A percentile compares a stretch with the other conserved stretches of the same genome.
Evolutionary conservation across 2,888 invertebrate genomes (phyloP).

Genomic region (Lochmaea capreae): DNA sequence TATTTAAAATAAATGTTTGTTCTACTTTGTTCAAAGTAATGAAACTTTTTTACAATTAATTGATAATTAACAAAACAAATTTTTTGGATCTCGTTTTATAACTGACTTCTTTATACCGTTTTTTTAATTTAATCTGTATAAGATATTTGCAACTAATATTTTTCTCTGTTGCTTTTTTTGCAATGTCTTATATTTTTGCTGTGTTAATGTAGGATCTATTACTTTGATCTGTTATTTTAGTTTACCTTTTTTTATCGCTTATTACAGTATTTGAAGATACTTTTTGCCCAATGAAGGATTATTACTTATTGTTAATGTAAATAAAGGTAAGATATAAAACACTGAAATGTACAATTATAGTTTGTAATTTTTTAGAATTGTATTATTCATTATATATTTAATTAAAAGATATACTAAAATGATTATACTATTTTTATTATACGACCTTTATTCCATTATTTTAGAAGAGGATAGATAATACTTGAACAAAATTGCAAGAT

Average conservation of each 20-base stretch:
- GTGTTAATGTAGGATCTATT: conserved; percentile 41
- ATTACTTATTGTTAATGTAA: conserved; percentile 43
- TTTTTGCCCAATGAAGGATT: conserved; percentile 35
- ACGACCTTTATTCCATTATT: no score
- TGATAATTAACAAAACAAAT: not conserved
- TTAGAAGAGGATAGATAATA: no score
- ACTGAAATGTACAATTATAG: conserved; percentile 52
- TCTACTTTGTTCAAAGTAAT: no score
- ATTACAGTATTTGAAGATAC: conserved; percentile 30
- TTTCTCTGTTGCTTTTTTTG: conserved; percentile 14
- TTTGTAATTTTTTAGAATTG: conserved; percentile 51
- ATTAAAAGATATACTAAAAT: conserved; percentile 33
- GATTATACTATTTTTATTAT: not conserved
- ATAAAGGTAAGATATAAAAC: conserved; percentile 39
- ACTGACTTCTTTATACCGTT: not conserved
- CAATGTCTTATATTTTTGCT: conserved; percentile 27
- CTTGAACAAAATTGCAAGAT: no score
- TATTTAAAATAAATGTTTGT: no score
- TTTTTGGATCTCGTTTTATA: conserved; percentile 10
- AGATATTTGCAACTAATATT: conserved; percentile 14
- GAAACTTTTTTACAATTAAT: not conserved
- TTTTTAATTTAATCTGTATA: conserved; percentile 14
- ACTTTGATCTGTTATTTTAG: conserved; percentile 38
- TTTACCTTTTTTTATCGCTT: conserved; percentile 35
- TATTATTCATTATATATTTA: conserved; percentile 34